phyloP scores from a whole-genome alignment of 2,888 invertebrate species.

The Pinctada fucata region DNA sequence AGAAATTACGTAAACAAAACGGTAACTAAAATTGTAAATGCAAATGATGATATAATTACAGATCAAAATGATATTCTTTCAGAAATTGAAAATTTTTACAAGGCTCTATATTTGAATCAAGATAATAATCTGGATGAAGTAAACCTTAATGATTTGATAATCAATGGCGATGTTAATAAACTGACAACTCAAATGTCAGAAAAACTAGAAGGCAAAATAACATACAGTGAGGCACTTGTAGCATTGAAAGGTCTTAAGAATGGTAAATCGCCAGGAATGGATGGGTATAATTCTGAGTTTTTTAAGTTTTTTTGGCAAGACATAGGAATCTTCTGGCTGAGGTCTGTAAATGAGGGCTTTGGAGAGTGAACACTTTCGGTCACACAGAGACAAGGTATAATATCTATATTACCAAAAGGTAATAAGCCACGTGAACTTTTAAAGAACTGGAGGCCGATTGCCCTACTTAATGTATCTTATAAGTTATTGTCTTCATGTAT shows the following conservation, averaged over 20 bases:
- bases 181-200: neutral
- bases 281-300: neutral
- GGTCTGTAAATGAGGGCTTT: neutral
- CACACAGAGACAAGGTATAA: neutral
- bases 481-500: neutral
- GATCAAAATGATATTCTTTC: neutral
- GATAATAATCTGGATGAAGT: neutral
- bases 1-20: neutral
- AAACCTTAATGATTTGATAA: neutral
- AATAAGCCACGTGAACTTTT: neutral
- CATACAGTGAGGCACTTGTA: neutral
- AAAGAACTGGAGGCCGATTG: neutral
- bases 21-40: neutral
- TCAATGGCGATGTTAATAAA: neutral
- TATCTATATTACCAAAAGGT: neutral
- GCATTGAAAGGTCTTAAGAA: neutral
- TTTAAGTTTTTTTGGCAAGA: neutral
- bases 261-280: neutral
- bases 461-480: neutral
- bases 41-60: neutral
- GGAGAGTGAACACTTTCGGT: neutral
- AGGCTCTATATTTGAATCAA: neutral
- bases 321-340: neutral
- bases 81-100: constrained; percentile 12
- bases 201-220: neutral